Base-by-base conservation (phyloP, 2,797 vertebrate genomes). In the Falco biarmicus region DNA sequence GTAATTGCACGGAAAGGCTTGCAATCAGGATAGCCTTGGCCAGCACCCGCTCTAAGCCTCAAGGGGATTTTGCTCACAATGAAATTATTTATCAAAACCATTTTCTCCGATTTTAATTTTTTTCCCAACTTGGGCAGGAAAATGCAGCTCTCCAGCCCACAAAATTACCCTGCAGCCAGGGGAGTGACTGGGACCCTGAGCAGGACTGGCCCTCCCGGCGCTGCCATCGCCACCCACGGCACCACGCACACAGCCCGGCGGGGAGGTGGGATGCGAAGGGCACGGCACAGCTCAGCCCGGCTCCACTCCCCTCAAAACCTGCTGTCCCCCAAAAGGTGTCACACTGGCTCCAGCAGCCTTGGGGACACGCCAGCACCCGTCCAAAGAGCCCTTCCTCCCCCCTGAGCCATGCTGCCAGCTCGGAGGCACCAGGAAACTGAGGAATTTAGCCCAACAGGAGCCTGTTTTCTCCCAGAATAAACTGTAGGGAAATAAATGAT, bases 21-120 rank as follows among this genome's bases (percentile, higher is more conserved):
- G 82, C 92, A 93, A 91, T 87, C 93, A 96, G 96, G 96, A 89
- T 87, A 87, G 93, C 86, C 85, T 94, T 93, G n/a, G 90, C 94
- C 96, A 95, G 82, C 95, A 90, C 87, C 88, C 80, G 20, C 88
- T 78, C 51, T 3, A 81, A 96, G 89, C 87, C 92, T 87, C 94
- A 10, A 87, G 83, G 90, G 89, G 70, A 96, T 94, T 95, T 96
- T 14, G 41, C 81, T 95, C 92, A 70, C 81, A 87, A 92, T 32
- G 11, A 90, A 95, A 96, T 90, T 95, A 94, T 94, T 87, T 89
- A 87, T 69, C 74, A 94, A 97, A 97, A 92, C 79, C 85, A 84
- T 87, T 97, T 95, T 84, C 74, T 24, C 84, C 54, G 54, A 47
- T 88, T 95, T 93, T 74, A 20, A 6, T 39, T 75, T 41, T 94